These are phyloP conservation scores for Patella vulgata DNA, from an alignment of 1,140 invertebrate species.

Conservation along the genomic window DNA sequence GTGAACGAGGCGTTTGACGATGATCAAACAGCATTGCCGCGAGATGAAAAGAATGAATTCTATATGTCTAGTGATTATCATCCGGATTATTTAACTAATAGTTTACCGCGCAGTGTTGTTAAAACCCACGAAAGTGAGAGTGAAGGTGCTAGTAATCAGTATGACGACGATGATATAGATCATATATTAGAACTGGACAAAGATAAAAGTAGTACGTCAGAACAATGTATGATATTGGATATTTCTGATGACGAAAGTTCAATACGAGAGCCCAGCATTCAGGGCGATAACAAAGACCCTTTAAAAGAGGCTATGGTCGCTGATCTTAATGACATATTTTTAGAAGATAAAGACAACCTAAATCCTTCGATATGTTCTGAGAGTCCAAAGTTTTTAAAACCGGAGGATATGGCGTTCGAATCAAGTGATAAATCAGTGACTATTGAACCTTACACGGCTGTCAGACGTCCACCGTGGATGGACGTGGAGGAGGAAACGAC, in stretches of 20 bases:
- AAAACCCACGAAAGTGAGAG: slow-evolving; percentile 30
- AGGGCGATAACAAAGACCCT: neutral
- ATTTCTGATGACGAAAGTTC: neutral
- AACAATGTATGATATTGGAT: neutral
- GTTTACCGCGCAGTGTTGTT: slow-evolving; percentile 12
- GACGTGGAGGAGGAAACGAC: slow-evolving; percentile 9
- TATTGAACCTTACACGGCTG: slow-evolving; percentile 18
- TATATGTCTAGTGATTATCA: slow-evolving; percentile 43
- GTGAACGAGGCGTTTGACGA: slow-evolving; percentile 37
- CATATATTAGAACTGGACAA: slow-evolving; percentile 24
- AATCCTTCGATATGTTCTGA: no score
- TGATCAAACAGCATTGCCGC: slow-evolving; percentile 4
- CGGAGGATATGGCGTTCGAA: slow-evolving; percentile 4
- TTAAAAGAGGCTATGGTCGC: no score
- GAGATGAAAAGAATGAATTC: slow-evolving; percentile 12
- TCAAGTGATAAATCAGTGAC: slow-evolving; percentile 19
- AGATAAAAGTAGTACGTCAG: neutral
- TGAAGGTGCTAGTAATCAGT: slow-evolving; percentile 27
- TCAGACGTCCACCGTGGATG: slow-evolving; percentile 23
- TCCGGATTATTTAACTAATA: slow-evolving; percentile 35
- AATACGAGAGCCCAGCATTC: neutral
- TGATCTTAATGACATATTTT: no score
- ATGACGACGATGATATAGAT: slow-evolving; percentile 35
- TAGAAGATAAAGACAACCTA: no score
- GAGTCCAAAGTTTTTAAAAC: no score